Percentiles rank a stretch among this genome's conserved stretches.
These are phyloP conservation scores for Cotesia glomerata DNA, from an alignment of 1,140 invertebrate species.

Conservation along the genomic window DNA sequence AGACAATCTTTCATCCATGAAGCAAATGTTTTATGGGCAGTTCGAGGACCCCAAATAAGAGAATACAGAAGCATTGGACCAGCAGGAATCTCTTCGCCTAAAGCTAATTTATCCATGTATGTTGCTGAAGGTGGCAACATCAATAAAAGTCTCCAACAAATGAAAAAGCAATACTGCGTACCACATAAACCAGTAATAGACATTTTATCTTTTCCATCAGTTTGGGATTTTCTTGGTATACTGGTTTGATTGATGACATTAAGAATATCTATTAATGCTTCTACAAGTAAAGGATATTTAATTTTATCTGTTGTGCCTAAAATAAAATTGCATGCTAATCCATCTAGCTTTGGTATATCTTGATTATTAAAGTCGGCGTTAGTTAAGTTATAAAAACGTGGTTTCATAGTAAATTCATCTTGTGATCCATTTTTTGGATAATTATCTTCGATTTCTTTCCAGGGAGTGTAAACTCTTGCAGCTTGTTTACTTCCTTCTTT, in stretches of 20 bases:
- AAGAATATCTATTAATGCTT: constrained; percentile 82
- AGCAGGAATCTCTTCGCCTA: constrained; percentile 66
- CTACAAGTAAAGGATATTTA: constrained; percentile 85
- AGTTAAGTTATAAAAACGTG: constrained; percentile 86
- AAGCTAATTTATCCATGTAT: constrained; percentile 81
- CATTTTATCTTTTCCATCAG: constrained; percentile 65
- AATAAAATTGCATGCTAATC: constrained; percentile 92
- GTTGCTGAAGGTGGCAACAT: constrained; percentile 86
- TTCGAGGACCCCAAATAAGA: constrained; percentile 74
- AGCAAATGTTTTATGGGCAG: constrained; percentile 71
- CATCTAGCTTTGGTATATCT: constrained; percentile 88
- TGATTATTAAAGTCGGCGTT: constrained; percentile 77
- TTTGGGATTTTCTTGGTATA: constrained; percentile 58
- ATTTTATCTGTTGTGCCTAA: constrained; percentile 88
- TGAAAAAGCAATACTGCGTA: constrained; percentile 89
- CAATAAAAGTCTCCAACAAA: constrained; percentile 81
- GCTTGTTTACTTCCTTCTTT: constrained; percentile 66
- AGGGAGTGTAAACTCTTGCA: constrained; percentile 75
- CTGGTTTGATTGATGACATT: constrained; percentile 71
- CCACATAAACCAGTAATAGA: constrained; percentile 77
- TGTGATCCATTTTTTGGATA: constrained; percentile 76
- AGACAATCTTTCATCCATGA: constrained; percentile 80
- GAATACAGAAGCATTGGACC: constrained; percentile 72
- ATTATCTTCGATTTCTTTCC: constrained; percentile 81
- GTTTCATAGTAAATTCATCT: constrained; percentile 80